Evolutionary conservation across 2,113 vertebrate genomes (phyloP).

Genomic region (Telmatochromis bifrenatus): DNA sequence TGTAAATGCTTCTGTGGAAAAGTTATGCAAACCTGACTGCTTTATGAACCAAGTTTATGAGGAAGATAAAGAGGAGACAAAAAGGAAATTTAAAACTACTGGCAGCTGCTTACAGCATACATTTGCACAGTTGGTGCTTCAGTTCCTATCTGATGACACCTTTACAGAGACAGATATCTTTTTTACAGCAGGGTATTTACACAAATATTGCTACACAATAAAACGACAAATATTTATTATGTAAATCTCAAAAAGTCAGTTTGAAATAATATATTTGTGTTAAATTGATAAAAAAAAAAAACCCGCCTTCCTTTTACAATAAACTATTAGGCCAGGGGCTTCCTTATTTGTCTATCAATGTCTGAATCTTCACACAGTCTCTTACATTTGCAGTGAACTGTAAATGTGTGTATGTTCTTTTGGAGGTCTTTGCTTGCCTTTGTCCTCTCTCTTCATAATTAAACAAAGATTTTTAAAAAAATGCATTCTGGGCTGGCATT

Average conservation of each 20-base stretch:
- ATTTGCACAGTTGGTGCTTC: not conserved
- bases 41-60: not conserved
- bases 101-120: not conserved
- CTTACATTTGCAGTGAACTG: not conserved
- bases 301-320: fast-evolving
- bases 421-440: not conserved
- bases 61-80: not conserved
- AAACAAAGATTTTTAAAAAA: not conserved
- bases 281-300: not conserved
- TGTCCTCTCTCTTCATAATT: not conserved
- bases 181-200: not conserved
- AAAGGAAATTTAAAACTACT: not conserved
- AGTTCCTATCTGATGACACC: not conserved
- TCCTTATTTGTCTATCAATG: not conserved
- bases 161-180: not conserved
- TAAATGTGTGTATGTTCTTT: not conserved
- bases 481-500: not conserved
- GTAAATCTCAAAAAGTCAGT: not conserved
- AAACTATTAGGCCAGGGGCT: not conserved
- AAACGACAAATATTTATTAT: not conserved
- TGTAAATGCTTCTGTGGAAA: not conserved
- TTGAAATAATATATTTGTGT: fast-evolving
- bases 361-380: not conserved
- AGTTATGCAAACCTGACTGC: not conserved
- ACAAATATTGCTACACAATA: not conserved